Conservation (phyloP, 2,113 vertebrate species). For the Trogon surrucura region DNA sequence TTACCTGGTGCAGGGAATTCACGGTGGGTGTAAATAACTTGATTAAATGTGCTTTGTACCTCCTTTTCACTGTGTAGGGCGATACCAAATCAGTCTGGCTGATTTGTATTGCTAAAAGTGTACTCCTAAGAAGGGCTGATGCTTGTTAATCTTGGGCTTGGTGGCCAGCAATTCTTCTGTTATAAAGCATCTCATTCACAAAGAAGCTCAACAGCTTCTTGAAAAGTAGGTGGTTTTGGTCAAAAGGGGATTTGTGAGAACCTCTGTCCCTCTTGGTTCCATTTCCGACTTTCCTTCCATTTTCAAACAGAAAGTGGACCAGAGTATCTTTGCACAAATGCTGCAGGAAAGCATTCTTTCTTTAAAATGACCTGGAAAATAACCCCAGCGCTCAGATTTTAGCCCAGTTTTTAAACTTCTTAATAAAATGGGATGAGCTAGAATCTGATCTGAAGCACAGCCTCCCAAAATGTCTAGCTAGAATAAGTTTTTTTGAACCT, state of each 20-base stretch:
- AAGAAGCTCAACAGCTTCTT: background rate
- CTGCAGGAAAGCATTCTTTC: fast-evolving
- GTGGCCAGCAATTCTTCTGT: background rate
- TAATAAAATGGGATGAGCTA: background rate
- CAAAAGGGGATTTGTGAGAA: background rate
- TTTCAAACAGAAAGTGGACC: background rate
- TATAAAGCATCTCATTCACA: background rate
- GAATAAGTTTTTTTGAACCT: background rate
- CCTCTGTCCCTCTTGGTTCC: background rate
- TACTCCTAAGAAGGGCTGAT: background rate
- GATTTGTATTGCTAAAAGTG: background rate
- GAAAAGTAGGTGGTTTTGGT: background rate
- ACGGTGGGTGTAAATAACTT: background rate
- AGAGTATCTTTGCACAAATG: fast-evolving
- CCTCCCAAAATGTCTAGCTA: background rate
- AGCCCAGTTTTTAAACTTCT: background rate
- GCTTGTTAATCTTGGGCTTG: background rate
- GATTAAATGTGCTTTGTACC: background rate
- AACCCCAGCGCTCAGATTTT: fast-evolving
- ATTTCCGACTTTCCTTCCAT: background rate
- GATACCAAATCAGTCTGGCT: background rate
- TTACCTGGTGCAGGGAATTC: background rate
- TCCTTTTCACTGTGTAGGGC: background rate
- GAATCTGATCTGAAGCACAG: background rate
- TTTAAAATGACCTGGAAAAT: background rate